Conservation (phyloP, 2,888 invertebrate genomes). For the Allacma fusca region DNA sequence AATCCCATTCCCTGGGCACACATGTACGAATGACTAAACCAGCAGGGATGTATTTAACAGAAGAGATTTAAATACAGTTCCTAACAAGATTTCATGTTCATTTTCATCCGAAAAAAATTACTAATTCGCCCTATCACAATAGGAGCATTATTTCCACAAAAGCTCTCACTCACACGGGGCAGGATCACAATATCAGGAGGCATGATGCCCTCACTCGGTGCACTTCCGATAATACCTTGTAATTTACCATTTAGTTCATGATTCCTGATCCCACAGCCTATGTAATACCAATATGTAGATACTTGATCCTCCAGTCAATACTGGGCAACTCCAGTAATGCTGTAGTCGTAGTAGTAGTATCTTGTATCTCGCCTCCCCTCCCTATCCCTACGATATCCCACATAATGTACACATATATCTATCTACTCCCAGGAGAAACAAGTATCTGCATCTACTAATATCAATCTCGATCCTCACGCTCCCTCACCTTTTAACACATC, state of each 20-base stretch:
- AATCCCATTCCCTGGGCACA: background rate
- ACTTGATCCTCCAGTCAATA: no score
- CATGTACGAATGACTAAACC: background rate
- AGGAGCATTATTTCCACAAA: background rate
- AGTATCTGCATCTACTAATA: no score
- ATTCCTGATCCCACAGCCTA: background rate
- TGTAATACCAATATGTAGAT: background rate
- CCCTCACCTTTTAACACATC: background rate
- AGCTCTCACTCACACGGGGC: background rate
- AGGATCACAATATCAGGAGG: slow-evolving; percentile 22
- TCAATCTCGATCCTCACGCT: background rate
- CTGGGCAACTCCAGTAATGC: no score
- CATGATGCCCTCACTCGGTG: background rate
- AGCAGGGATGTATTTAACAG: background rate
- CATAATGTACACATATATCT: no score
- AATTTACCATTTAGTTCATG: slow-evolving; percentile 2
- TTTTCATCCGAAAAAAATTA: background rate
- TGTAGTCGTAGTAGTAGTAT: no score
- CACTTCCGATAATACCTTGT: slow-evolving; percentile 6
- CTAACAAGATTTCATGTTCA: slow-evolving; percentile 10
- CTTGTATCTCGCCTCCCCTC: no score
- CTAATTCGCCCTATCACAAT: background rate
- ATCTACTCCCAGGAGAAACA: no score
- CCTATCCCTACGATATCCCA: no score
- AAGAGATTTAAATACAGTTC: background rate